Base-by-base conservation (phyloP, 2,113 vertebrate genomes). In the Amazona guildingii region DNA sequence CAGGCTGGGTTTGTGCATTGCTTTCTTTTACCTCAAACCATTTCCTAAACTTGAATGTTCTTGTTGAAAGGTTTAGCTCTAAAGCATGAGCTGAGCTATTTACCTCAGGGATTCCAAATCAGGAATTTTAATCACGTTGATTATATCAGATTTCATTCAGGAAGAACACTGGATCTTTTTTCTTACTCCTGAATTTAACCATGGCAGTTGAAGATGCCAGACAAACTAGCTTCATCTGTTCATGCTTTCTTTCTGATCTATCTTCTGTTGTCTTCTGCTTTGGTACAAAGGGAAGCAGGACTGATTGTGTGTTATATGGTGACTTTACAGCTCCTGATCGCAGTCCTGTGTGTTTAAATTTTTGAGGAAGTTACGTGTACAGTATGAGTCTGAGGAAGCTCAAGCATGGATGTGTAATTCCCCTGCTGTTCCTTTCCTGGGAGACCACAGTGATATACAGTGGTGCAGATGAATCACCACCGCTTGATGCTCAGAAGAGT, bases 41-140 rank as follows among this genome's bases (percentile, higher is more conserved):
- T 88, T 94, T 95, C 85, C 82, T 90, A n/a, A 93, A 81, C 57
- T 63, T 67, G 88, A 84, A 85, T 14, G 3, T 74, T 91, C 78
- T 87, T 91, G 64, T 82, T 77, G 73, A 29, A 87, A 82, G 16
- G 13, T 66, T 92, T 84, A 62, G 18, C 37, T 84, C 23, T 80
- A 35, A 73, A 43, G 19, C 49, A 80, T 20, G 14, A 80, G 9
- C 20, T 2, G 17, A 91, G 37, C 33, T 83, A 31, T 74, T 87
- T 78, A 93, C 49, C 46, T 70, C 16, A 62, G 59, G 23, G 41
- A 78, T 84, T 86, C 46, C 51, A 88, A 93, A 93, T 37, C 33
- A 86, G 54, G 54, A 93, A 63, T 92, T 88, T 95, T 86, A 92
- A 86, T 86, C 23, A 72, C 0, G 3, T 51, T 68, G 64, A 72